phyloP scores from a whole-genome alignment of 1,140 invertebrate genomes.

The Dufourea novaeangliae region DNA sequence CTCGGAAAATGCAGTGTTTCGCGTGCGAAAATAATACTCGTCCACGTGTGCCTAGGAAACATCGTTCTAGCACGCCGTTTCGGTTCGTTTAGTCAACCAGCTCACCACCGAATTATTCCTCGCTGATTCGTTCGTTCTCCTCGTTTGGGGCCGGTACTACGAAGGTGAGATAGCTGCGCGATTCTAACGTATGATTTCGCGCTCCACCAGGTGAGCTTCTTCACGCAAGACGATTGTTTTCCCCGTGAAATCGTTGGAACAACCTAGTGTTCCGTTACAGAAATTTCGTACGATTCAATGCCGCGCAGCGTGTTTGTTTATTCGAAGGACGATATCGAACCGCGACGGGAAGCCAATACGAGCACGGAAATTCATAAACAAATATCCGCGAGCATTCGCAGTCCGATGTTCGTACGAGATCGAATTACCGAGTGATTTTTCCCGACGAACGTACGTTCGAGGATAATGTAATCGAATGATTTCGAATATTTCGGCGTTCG shows the following conservation, averaged over 20 bases:
- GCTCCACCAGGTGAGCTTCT: neutral
- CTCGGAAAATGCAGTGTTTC: conserved; percentile 46
- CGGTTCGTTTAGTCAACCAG: conserved; percentile 1
- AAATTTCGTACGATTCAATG: neutral
- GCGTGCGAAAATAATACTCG: conserved; percentile 24
- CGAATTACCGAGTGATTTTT: neutral
- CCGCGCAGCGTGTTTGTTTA: conserved; percentile 13
- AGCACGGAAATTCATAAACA: conserved; percentile 10
- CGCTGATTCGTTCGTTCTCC: neutral
- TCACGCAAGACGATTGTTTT: no score
- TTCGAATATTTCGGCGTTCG: neutral
- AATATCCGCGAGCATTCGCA: neutral
- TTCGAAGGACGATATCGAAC: conserved; percentile 4
- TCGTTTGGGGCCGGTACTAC: neutral
- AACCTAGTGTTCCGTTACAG: neutral
- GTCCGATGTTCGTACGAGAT: neutral
- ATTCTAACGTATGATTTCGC: neutral
- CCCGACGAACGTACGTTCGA: neutral
- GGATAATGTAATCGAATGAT: conserved; percentile 4
- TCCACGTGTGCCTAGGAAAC: conserved; percentile 43
- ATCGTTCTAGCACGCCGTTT: conserved; percentile 1
- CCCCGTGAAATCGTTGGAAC: no score
- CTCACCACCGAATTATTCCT: neutral
- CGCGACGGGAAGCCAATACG: neutral
- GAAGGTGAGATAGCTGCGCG: neutral